Evolutionary conservation across 1,140 invertebrate species (phyloP), one percentile per base, ranked within the genome.

Genomic region (Calliopsis andreniformis): DNA sequence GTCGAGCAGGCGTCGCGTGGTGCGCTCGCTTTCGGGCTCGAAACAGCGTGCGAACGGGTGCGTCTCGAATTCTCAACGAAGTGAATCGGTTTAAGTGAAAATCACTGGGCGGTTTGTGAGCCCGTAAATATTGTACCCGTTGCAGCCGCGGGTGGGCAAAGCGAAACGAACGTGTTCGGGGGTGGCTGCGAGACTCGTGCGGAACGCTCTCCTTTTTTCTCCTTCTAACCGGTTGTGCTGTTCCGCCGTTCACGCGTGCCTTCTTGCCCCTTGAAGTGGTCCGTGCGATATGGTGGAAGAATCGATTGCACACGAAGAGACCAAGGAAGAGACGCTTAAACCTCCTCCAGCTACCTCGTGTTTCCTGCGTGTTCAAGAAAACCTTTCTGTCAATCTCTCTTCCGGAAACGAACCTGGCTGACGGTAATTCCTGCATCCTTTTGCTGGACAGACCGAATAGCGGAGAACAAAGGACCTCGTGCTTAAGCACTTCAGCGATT

Each of bases 301-400:
- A 84, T 84, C 82, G 82, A 84, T 84, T 84, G 82, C 82, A 83
- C 82, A 84, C 78, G 71, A 83, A 77, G 81, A 84, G 82, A 75
- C 66, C 53, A 58, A 70, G 62, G 81, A 76, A 84, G 82, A 83
- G 76, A 84, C 64, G 77, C 62, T 84, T 84, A 83, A 83, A 83
- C 66, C 80, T 82, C 42, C 61, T 80, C 35, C 62, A 76, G 62
- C 68, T 61, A 70, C 20, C 28, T 66, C 73, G 78, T 45, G 51
- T 77, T 53, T 67, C 45, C 63, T 39, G 63, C 53, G 47, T 49
- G 32, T 62, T 18, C 35, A 23, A 62, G 55, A 51, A 68, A 63
- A 64, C 25, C 43, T 72, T 51, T 68, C 43, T 39, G 25, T 47
- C 75, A 51, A 43, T 75, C 61, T 61, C 39, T 66, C 58, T 68